Evolutionary conservation across 2,113 vertebrate species (phyloP).

Genomic region (Sturnira hondurensis): DNA sequence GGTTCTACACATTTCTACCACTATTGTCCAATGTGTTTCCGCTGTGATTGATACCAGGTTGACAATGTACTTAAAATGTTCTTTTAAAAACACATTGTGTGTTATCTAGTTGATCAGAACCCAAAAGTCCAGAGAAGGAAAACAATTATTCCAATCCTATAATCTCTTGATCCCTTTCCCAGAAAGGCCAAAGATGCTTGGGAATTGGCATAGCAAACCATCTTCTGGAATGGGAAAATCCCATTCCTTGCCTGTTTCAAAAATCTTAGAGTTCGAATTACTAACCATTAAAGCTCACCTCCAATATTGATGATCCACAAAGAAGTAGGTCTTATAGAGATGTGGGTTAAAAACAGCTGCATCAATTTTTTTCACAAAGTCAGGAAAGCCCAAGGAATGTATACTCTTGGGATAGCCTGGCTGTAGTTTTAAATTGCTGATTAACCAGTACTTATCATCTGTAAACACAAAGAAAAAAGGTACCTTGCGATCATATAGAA

Average conservation of each 20-base stretch:
- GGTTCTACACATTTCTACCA: not conserved
- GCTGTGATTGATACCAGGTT: not conserved
- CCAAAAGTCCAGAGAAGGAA: not conserved
- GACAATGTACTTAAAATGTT: not conserved
- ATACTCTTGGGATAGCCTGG: constrained; percentile 88
- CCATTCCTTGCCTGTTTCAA: not conserved
- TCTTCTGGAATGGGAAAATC: not conserved
- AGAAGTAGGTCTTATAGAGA: constrained; percentile 88
- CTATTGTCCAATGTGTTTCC: not conserved
- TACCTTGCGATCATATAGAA: not conserved
- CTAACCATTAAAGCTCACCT: constrained; percentile 81
- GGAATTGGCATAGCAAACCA: not conserved
- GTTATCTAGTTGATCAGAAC: not conserved
- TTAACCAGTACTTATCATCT: constrained; percentile 86
- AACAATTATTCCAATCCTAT: not conserved
- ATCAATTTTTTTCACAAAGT: constrained; percentile 84
- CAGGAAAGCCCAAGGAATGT: constrained; percentile 88
- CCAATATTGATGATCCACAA: constrained; percentile 88
- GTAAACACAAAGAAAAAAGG: constrained; percentile 7
- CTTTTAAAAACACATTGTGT: not conserved
- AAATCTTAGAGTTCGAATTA: not conserved
- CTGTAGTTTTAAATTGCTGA: constrained; percentile 84
- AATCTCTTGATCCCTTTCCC: not conserved
- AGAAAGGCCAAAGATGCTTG: not conserved
- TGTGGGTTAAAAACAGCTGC: constrained; percentile 88